Evolutionary conservation across 2,797 vertebrate species (phyloP).

Genomic region (Syngnathus rostellatus): DNA sequence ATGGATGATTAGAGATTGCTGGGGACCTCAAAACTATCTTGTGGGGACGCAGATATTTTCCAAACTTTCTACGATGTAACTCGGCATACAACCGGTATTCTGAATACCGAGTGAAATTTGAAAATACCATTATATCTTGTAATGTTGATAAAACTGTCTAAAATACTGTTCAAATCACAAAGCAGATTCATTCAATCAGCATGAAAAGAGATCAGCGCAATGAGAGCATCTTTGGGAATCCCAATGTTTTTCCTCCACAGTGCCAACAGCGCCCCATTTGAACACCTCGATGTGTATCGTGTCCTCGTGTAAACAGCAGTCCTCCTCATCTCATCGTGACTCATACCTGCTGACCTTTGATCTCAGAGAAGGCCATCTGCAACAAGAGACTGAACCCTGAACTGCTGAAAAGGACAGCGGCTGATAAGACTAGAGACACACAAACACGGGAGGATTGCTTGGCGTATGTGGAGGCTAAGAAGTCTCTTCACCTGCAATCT

Average conservation of each 20-base stretch:
- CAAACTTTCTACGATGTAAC: not conserved
- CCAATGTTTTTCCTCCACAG: too few relatives aligned
- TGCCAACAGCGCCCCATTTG: not conserved
- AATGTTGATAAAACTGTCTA: too few relatives aligned
- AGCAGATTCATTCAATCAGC: not conserved
- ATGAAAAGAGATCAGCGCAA: not conserved
- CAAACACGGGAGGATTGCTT: slow-evolving; percentile 11
- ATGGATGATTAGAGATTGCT: not conserved
- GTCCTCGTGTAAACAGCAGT: slow-evolving; percentile 26
- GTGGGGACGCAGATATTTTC: not conserved
- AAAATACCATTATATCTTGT: too few relatives aligned
- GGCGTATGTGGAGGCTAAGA: not conserved
- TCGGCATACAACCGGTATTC: not conserved
- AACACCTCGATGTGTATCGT: slow-evolving; percentile 3
- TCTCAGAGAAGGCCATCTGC: slow-evolving; percentile 27
- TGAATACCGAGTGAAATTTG: too few relatives aligned
- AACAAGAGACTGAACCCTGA: slow-evolving; percentile 40
- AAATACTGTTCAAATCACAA: too few relatives aligned
- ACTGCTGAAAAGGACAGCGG: slow-evolving; percentile 49
- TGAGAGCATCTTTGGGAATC: not conserved
- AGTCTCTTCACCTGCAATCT: slow-evolving; percentile 34
- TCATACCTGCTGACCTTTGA: slow-evolving; percentile 53
- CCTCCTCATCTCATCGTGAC: slow-evolving; percentile 34
- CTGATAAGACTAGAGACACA: slow-evolving; percentile 29
- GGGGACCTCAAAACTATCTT: not conserved